Conservation (phyloP, 2,113 vertebrate genomes). For the Scartelaos histophorus region DNA sequence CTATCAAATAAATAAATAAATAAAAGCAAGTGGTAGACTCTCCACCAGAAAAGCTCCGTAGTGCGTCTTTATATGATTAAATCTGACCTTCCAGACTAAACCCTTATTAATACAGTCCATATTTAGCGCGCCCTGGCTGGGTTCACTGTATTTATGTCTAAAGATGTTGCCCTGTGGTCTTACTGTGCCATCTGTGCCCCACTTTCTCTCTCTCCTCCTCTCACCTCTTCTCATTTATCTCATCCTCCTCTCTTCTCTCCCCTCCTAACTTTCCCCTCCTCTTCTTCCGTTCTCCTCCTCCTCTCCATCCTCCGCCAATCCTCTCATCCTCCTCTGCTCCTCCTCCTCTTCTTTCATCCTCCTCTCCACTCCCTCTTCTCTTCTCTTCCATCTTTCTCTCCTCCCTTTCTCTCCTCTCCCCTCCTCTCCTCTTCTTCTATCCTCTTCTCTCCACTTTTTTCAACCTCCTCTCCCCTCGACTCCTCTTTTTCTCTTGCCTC, state of each 20-base stretch:
- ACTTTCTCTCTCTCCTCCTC: slow-evolving; percentile 24
- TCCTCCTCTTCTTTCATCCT: too few species aligned
- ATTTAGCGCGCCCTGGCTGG: not conserved
- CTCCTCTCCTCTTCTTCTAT: not conserved
- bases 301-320: too few species aligned
- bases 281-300: too few species aligned
- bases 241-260: too few species aligned
- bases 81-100: not conserved
- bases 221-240: not conserved
- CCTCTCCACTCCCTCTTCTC: too few species aligned
- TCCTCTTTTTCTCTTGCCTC: slow-evolving; percentile 13
- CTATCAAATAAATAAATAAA: too few species aligned
- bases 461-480: too few species aligned
- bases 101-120: not conserved
- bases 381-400: too few species aligned
- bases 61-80: not conserved
- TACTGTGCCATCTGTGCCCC: slow-evolving; percentile 14
- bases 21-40: not conserved
- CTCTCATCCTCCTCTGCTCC: too few species aligned
- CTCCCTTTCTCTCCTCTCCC: not conserved
- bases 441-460: too few species aligned
- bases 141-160: not conserved
- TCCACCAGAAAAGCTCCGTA: not conserved
- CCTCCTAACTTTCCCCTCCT: too few species aligned
- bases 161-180: slow-evolving; percentile 5